Conservation (phyloP, 2,113 vertebrate species). For the Nasalis larvatus region DNA sequence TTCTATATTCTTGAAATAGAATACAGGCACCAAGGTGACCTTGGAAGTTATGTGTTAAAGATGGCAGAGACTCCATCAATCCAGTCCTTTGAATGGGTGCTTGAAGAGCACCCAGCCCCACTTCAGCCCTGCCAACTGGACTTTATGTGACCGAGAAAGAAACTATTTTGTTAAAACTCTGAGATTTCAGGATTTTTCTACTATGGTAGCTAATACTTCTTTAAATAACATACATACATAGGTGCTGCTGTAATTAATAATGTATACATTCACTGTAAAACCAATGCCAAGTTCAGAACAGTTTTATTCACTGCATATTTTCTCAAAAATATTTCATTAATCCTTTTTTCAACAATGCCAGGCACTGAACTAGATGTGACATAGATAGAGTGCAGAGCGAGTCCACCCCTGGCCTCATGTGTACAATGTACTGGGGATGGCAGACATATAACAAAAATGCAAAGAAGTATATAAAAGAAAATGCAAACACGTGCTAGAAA, state of each 20-base stretch:
- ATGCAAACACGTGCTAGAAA: not conserved
- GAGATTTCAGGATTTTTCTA: not conserved
- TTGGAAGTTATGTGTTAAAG: not conserved
- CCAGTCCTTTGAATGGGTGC: not conserved
- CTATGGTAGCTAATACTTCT: not conserved
- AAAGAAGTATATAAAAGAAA: not conserved
- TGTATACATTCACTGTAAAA: not conserved
- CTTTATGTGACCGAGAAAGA: not conserved
- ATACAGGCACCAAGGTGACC: not conserved
- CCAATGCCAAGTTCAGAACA: not conserved
- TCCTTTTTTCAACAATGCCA: not conserved
- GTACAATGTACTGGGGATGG: not conserved
- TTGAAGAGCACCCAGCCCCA: not conserved
- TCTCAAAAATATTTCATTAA: conserved; percentile 10
- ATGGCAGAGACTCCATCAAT: not conserved
- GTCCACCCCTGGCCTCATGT: not conserved
- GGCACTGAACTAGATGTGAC: not conserved
- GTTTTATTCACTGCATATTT: not conserved
- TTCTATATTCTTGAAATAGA: not conserved
- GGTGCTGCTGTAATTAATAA: not conserved
- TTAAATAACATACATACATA: not conserved
- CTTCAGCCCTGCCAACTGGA: not conserved
- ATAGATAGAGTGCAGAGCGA: not conserved
- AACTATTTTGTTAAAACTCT: not conserved
- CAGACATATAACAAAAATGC: not conserved